Base-by-base conservation (phyloP, 2,888 invertebrate species). In the Hydroisotoma schaefferi region DNA sequence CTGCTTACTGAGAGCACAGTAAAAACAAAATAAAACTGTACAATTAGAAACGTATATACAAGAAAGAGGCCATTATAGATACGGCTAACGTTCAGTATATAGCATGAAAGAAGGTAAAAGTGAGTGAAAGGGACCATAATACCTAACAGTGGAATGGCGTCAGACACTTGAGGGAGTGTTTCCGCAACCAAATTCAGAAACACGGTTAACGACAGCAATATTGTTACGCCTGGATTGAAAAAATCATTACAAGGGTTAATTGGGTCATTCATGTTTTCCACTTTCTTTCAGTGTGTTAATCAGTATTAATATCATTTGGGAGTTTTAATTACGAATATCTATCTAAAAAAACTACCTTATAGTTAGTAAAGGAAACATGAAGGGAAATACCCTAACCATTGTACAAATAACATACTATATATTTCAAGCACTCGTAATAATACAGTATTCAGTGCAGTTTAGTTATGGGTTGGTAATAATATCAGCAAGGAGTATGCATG, bases 111-210 rank as follows among this genome's bases (percentile, higher is more conserved):
- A 38, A 43, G 26, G 44, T 40, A 28, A 38, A 43, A 26, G 44
- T 40, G 51, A 51, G 43, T 44, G 25, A 57, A 51, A 57, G 57
- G n/a, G n/a, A n/a, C 33, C 47, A 23, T 20, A 46, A 46, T 77
- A 81, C 83, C 84, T 78, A 84, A 82, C 68, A 84, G 78, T 65
- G 84, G 84, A 72, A 84, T 81, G 55, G 84, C 83, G 76, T 83
- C 83, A 65, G 84, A 97, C 81, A 95, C 95, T 84, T 92, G 92
- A 81, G 97, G 97, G 84, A 97, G 92, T 81, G 94, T 92, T 84
- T 97, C 94, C 80, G 93, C 93, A 84, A 98, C 94, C 88, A 97
- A 89, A 83, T 95, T 87, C 81, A 95, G 90, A 85, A 98, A 97
- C 83, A 97, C 95, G 82, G 94, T 95, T 86, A 97, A 90, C 78